A percentile compares a stretch with the other conserved stretches of the same genome.
Evolutionary conservation across 2,888 invertebrate genomes (phyloP).

Genomic region (Antheraea assamensis): DNA sequence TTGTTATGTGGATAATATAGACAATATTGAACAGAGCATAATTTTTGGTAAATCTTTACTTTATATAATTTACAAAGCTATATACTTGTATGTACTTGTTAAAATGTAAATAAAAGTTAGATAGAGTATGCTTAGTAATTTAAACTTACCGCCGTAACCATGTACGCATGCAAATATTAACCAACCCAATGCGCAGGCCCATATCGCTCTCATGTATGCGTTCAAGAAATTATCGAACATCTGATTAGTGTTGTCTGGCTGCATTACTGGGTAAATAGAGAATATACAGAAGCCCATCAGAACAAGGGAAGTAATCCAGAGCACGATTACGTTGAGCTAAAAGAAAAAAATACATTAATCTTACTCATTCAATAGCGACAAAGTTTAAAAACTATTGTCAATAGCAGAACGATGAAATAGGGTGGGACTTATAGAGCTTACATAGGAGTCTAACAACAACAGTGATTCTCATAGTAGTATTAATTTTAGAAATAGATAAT

Average conservation of each 20-base stretch:
- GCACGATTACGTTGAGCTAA: slow-evolving; percentile 42
- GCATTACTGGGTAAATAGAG: slow-evolving; percentile 56
- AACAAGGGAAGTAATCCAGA: slow-evolving; percentile 48
- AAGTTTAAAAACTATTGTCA: no score
- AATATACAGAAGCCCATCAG: slow-evolving; percentile 56
- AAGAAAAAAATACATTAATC: slow-evolving; percentile 22
- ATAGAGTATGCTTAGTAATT: background rate
- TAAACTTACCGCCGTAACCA: slow-evolving; percentile 70
- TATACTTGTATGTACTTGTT: no score
- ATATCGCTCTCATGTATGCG: slow-evolving; percentile 63
- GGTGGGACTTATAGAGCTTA: no score
- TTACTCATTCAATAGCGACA: background rate
- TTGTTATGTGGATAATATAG: no score
- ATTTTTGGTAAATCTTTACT: no score
- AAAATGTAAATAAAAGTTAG: no score
- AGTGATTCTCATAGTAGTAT: background rate
- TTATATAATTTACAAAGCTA: no score
- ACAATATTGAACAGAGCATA: no score
- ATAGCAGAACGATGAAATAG: no score
- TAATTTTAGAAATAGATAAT: background rate
- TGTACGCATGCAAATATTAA: slow-evolving; percentile 69
- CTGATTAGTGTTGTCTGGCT: slow-evolving; percentile 42
- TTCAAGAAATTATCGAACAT: slow-evolving; percentile 56
- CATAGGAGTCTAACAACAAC: no score
- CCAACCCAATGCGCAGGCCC: slow-evolving; percentile 69